phyloP scores from a whole-genome alignment of 2,888 invertebrate species.

The Mechanitis mazaeus region DNA sequence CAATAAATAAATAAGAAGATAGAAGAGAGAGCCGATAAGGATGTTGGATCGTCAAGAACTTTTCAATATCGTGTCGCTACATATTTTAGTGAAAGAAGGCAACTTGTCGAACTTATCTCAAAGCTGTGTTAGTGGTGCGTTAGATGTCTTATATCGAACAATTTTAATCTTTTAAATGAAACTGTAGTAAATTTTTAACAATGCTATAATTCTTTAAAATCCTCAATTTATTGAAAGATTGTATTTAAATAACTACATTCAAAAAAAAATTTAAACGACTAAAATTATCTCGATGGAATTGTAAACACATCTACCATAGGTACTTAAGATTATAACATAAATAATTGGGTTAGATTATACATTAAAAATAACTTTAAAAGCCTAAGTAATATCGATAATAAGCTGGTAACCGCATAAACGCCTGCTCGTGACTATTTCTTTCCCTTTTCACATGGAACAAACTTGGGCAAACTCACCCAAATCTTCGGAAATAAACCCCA shows the following conservation, averaged over 20 bases:
- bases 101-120: constrained; percentile 66
- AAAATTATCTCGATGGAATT: no score
- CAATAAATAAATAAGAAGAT: not conserved
- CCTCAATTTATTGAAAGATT: no score
- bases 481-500: constrained; percentile 66
- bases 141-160: constrained; percentile 29
- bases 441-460: constrained; percentile 41
- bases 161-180: no score
- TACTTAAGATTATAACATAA: no score
- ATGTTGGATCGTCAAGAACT: constrained; percentile 54
- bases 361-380: no score
- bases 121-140: constrained; percentile 37
- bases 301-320: no score
- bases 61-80: constrained; percentile 72
- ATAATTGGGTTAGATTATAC: no score
- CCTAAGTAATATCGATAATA: constrained; percentile 7
- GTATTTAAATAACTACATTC: no score
- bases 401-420: no score
- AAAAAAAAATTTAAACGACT: no score
- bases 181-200: no score
- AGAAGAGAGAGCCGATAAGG: constrained; percentile 35
- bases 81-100: constrained; percentile 68
- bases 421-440: constrained; percentile 21
- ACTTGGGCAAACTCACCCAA: constrained; percentile 48
- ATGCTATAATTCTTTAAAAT: no score